Base-by-base conservation (phyloP, 2,888 invertebrate species). In the Metalampra italica region DNA sequence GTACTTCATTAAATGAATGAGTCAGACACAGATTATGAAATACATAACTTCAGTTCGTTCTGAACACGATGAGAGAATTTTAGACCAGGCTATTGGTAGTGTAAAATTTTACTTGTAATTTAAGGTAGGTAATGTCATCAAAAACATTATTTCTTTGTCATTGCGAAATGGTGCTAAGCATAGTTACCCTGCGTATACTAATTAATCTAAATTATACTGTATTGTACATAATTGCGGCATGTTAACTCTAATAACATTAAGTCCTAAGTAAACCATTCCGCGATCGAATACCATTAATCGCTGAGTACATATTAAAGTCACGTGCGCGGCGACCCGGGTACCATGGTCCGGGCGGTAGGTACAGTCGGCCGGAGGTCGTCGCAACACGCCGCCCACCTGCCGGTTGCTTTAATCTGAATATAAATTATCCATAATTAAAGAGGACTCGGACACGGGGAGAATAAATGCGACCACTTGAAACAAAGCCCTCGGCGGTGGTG, bases 361-460 rank as follows among this genome's bases (percentile, higher is more conserved):
- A 71, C 74, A 71, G 78, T 74, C 71, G 75, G 52, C 58, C 53
- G 53, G 60, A 59, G 54, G 59, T 43, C 50, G 38, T 43, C 43
- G 46, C 48, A 46, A 34, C 45, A 44, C n/a, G 32, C 15, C 60
- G 39, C 53, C 52, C 83, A 84, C 85, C 87, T 84, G 85, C 66
- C 72, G 68, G 61, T 68, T 76, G 62, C 69, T 77, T 79, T 87
- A 88, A 87, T 86, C 87, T 87, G 87, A 86, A 88, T 88, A 88
- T 88, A 88, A 88, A 88, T 88, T 87, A 83, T 86, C 81, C 79
- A 84, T 86, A 88, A 88, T 88, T 88, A 88, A 87, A 86, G 81
- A 82, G 75, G 75, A 81, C 77, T 84, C 78, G 85, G 88, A 85
- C 87, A 84, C 75, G 73, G 74, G 71, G 75, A 70, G 88, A 86